Conservation (phyloP, 2,797 vertebrate species). For the Aselliscus stoliczkanus region DNA sequence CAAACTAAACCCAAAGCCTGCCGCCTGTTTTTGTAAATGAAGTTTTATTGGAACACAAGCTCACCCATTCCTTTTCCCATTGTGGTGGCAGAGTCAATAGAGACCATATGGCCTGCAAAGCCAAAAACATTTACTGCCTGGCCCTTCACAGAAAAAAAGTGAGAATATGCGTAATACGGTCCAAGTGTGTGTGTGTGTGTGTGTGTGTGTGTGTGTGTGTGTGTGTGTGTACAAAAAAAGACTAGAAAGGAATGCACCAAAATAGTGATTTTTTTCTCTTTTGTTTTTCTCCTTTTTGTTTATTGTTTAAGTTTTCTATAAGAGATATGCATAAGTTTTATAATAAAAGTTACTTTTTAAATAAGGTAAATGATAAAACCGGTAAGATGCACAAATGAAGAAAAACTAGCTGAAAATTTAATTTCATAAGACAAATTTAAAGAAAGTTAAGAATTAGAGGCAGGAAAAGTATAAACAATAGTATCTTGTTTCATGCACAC, state of each 20-base stretch:
- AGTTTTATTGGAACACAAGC: constrained; percentile 25
- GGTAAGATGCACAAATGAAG: neutral
- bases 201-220: neutral
- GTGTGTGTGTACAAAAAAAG: neutral
- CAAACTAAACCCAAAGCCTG: neutral
- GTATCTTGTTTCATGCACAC: neutral
- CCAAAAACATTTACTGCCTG: neutral
- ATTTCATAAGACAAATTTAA: neutral
- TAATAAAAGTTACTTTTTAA: constrained; percentile 34
- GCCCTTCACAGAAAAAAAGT: constrained; percentile 29
- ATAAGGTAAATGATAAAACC: constrained; percentile 10
- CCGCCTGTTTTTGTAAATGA: constrained; percentile 12
- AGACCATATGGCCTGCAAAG: constrained; percentile 28
- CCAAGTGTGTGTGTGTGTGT: neutral
- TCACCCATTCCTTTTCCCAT: neutral
- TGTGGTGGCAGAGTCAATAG: constrained; percentile 3
- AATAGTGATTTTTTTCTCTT: neutral
- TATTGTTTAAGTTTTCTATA: constrained; percentile 22
- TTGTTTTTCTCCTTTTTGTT: neutral
- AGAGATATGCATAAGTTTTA: neutral
- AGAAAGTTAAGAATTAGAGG: constrained; percentile 18
- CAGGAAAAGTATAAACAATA: neutral
- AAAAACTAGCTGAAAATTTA: neutral
- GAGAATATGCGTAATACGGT: neutral
- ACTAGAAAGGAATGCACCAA: constrained; percentile 7